A percentile compares a stretch with the other conserved stretches of the same genome.
These are phyloP conservation scores for Odocoileus virginianus DNA, from an alignment of 2,113 vertebrate species.

Conservation along the genomic window DNA sequence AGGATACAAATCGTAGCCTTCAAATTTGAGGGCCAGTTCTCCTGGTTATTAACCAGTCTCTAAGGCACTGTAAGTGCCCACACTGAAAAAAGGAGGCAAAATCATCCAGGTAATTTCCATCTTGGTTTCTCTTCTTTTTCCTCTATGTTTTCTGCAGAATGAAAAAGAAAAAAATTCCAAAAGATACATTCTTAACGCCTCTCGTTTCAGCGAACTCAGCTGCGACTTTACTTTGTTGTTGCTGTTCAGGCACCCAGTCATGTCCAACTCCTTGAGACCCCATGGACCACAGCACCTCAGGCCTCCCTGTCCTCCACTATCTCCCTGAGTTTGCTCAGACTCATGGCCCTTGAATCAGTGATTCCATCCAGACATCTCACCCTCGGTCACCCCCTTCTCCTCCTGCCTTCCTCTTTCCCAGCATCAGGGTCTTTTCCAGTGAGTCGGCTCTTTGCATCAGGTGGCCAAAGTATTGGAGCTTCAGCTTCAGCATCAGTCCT, in stretches of 20 bases:
- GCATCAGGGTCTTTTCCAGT: background rate
- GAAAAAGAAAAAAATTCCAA: background rate
- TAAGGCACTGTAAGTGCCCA: background rate
- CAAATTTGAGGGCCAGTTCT: background rate
- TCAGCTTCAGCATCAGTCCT: background rate
- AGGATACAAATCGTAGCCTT: background rate
- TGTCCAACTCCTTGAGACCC: background rate
- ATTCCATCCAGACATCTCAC: background rate
- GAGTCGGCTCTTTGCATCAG: background rate
- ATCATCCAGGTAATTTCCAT: background rate
- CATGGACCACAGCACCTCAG: fast-evolving
- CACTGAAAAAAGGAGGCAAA: background rate
- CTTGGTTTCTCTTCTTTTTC: background rate
- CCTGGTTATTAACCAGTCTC: background rate
- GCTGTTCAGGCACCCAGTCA: background rate
- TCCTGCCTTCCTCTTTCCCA: background rate
- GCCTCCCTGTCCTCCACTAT: background rate
- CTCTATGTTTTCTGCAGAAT: background rate
- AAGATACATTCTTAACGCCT: background rate
- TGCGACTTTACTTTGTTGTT: background rate
- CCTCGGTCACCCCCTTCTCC: background rate
- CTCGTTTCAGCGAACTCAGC: background rate
- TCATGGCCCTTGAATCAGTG: background rate
- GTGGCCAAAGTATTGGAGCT: background rate
- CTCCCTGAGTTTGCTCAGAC: background rate